Evolutionary conservation across 2,797 vertebrate species (phyloP).

Genomic region (Acropternis orthonyx): DNA sequence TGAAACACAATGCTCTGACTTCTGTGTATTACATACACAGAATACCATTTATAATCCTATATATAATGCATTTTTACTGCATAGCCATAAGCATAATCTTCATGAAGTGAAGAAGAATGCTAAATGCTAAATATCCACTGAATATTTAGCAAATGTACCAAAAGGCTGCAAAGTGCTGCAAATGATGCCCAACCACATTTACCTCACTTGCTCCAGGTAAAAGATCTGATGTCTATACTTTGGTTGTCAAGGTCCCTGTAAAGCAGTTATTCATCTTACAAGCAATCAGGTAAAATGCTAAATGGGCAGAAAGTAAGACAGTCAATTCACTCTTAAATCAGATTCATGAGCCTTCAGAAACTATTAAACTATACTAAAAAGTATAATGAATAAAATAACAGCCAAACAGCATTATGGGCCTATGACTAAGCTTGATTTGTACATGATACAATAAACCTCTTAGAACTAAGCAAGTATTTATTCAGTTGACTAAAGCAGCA

Average conservation of each 20-base stretch:
- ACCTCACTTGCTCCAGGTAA: background rate
- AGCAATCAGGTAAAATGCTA: background rate
- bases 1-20: background rate
- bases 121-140: background rate
- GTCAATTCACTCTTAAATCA: background rate
- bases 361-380: background rate
- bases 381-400: background rate
- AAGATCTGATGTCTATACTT: fast-evolving
- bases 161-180: background rate
- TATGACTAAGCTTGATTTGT: background rate
- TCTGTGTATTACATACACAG: background rate
- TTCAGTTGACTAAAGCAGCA: background rate
- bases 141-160: background rate
- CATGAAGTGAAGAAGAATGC: background rate
- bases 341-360: background rate
- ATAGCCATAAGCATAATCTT: background rate
- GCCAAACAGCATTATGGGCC: background rate
- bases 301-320: background rate
- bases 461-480: background rate
- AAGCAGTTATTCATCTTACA: background rate
- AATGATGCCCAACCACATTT: background rate
- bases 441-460: background rate
- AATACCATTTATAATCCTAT: background rate
- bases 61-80: background rate
- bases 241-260: background rate